Evolutionary conservation across 2,888 invertebrate genomes (phyloP), one percentile per base, ranked within the genome.

Genomic region (Diogma glabrata): DNA sequence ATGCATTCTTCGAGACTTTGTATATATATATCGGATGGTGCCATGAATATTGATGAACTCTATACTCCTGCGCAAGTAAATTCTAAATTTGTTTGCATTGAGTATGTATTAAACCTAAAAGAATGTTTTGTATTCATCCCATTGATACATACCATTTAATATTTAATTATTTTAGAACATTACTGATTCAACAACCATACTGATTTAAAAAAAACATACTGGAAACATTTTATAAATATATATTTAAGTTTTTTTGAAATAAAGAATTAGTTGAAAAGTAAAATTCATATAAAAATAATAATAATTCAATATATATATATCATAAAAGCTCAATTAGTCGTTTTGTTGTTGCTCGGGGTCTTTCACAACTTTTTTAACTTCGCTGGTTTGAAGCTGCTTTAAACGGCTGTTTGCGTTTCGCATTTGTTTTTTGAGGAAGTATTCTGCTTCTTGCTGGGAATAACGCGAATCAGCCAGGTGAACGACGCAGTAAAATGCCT

Each of bases 321-420:
- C n/a, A n/a, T n/a, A n/a, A n/a, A n/a, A n/a, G n/a, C 33, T 33
- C 33, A 12, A 33, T 33, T 33, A 33, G 4, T 33, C 33, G 33
- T 4, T 33, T 33, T 33, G 6, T 10, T 33, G 33, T 33, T 14
- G 33, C 33, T 33, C 33, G 12, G 33, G 5, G 5, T 33, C 4
- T 7, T 33, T 14, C 33, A 7, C 33, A 33, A 33, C 33, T 7
- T 33, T 33, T 33, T 33, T 33, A 14, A 14, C 33, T 33, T 33
- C 33, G 33, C 33, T 33, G 33, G n/a, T 33, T 33, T 33, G 12
- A 33, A 33, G 33, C 33, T 33, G 33, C 33, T 33, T 33, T 33
- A 33, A 33, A 10, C 33, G 33, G 12, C 33, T 33, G 33, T 33
- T 33, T 4, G 33, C 33, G 33, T 33, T 33, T 33, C 33, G 33